Percentiles rank a stretch among this genome's conserved stretches.
Conservation (phyloP, 2,888 invertebrate genomes). For the Trichopria drosophilae region DNA sequence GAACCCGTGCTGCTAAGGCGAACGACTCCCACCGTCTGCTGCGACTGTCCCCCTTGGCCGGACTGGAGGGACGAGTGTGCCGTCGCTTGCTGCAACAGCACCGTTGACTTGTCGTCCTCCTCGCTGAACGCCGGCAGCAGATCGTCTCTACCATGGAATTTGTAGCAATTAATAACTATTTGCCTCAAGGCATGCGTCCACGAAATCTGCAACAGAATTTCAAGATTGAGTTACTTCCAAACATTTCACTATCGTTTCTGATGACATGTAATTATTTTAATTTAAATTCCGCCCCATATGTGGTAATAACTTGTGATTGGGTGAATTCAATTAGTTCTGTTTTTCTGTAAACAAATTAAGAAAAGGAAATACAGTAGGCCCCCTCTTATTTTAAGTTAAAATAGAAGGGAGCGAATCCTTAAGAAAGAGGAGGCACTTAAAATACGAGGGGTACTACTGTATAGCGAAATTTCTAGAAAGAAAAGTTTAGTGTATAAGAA, state of each 20-base stretch:
- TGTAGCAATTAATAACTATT: slow-evolving; percentile 97
- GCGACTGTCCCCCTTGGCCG: slow-evolving; percentile 48
- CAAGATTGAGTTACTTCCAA: background rate
- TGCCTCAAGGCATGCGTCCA: slow-evolving; percentile 97
- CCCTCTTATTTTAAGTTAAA: too few relatives aligned
- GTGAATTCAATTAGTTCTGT: too few relatives aligned
- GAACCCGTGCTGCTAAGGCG: slow-evolving; percentile 55
- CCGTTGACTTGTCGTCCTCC: slow-evolving; percentile 79
- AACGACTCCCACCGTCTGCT: slow-evolving; percentile 58
- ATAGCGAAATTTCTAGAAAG: too few relatives aligned
- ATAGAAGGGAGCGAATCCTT: too few relatives aligned
- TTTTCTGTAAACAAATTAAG: too few relatives aligned
- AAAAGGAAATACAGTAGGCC: too few relatives aligned
- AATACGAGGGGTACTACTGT: too few relatives aligned
- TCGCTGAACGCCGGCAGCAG: slow-evolving; percentile 91
- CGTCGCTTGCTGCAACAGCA: slow-evolving; percentile 62
- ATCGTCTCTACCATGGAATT: slow-evolving; percentile 95
- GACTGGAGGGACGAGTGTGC: slow-evolving; percentile 51
- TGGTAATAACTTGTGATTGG: too few relatives aligned
- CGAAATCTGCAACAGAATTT: slow-evolving; percentile 82
- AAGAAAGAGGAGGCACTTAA: too few relatives aligned
- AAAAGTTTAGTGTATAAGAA: too few relatives aligned
- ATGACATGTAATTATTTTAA: too few relatives aligned
- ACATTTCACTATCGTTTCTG: background rate
- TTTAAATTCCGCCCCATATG: too few relatives aligned